Percentiles rank a stretch among this genome's conserved stretches.
Conservation (phyloP, 2,113 vertebrate genomes). For the Cephalophus harveyi region DNA sequence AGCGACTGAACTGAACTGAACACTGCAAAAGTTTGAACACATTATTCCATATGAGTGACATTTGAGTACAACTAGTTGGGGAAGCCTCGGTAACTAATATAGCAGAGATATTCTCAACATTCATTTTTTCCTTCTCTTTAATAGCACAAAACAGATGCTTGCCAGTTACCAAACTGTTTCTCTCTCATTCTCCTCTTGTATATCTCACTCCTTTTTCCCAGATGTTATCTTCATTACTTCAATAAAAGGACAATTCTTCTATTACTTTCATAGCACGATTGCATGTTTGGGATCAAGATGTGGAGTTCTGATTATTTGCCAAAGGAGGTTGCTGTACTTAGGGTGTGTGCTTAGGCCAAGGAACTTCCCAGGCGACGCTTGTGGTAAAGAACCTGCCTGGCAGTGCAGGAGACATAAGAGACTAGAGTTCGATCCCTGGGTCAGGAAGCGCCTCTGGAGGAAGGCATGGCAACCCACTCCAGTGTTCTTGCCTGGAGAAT, state of each 20-base stretch:
- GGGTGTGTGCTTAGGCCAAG: background rate
- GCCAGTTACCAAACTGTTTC: background rate
- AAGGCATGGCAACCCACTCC: background rate
- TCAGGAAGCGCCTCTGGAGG: background rate
- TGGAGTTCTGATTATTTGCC: background rate
- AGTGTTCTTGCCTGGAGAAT: background rate
- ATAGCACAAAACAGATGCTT: background rate
- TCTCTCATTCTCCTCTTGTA: background rate
- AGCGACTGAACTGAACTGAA: too few relatives aligned
- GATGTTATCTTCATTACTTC: background rate
- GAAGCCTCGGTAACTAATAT: background rate
- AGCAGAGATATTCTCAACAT: background rate
- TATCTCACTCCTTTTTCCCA: background rate
- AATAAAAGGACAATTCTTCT: background rate
- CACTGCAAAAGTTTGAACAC: background rate
- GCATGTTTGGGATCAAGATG: background rate
- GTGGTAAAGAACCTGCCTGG: background rate
- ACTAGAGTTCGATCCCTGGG: background rate
- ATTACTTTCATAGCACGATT: background rate
- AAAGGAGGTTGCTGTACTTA: background rate
- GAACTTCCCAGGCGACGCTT: accelerated
- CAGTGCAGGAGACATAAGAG: background rate
- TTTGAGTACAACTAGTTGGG: background rate
- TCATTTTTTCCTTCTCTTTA: background rate
- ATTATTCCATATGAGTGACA: background rate